A percentile compares a stretch with the other conserved stretches of the same genome.
Conservation (phyloP, 1,140 invertebrate genomes). For the Bombus polaris region DNA sequence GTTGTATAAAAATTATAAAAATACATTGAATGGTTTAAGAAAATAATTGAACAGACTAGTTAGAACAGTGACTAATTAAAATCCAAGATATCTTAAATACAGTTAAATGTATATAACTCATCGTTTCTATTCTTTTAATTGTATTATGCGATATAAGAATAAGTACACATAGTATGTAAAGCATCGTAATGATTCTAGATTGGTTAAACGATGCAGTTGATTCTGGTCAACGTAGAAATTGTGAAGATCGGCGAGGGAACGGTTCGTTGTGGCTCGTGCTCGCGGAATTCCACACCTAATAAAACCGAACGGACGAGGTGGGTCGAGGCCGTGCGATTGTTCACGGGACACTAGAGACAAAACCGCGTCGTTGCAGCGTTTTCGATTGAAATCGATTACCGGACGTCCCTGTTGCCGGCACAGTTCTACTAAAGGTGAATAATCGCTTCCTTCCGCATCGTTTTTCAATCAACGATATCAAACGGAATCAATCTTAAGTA, state of each 20-base stretch:
- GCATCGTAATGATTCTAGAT: background rate
- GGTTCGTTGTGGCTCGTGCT: conserved; percentile 43
- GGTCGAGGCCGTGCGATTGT: conserved; percentile 71
- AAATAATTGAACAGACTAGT: too few species aligned
- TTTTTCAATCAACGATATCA: background rate
- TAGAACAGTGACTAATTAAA: too few species aligned
- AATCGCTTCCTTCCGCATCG: conserved; percentile 19
- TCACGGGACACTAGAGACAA: conserved; percentile 42
- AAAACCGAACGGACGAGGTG: conserved; percentile 76
- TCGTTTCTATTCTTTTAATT: too few species aligned
- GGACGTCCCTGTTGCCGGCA: conserved; percentile 56
- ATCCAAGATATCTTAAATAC: too few species aligned
- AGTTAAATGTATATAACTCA: background rate
- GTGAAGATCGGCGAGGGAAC: background rate
- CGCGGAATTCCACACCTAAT: conserved; percentile 59
- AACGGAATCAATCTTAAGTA: background rate
- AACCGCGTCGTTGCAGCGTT: conserved; percentile 54
- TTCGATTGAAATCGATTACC: conserved; percentile 74
- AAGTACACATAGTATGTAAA: background rate
- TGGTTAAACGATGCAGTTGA: background rate
- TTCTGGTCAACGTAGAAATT: background rate
- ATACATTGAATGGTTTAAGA: too few species aligned
- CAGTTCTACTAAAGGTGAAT: conserved; percentile 14
- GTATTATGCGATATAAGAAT: background rate
- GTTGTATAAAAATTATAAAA: too few species aligned